These are phyloP conservation scores for Eurosta solidaginis DNA, from an alignment of 1,140 invertebrate species.

Conservation along the genomic window DNA sequence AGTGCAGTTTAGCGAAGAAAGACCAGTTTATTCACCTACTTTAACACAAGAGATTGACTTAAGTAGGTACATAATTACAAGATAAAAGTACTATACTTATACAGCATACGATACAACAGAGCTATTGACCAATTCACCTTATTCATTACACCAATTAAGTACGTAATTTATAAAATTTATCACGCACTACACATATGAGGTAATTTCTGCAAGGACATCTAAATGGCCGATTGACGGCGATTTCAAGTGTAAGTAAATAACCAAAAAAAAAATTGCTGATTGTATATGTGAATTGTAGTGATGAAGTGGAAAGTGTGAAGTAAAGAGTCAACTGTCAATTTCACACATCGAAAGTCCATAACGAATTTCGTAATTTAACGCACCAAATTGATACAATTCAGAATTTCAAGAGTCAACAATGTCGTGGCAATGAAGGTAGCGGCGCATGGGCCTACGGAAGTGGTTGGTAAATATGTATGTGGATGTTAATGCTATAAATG, in stretches of 20 bases:
- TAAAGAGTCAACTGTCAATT: constrained; percentile 30
- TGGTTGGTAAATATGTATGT: not conserved
- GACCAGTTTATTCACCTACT: too few relatives aligned
- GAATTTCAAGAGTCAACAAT: not conserved
- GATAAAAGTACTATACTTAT: too few relatives aligned
- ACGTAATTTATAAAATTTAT: not conserved
- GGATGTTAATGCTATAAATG: too few relatives aligned
- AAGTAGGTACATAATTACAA: too few relatives aligned
- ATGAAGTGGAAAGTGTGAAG: not conserved
- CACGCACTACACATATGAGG: not conserved
- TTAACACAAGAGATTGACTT: too few relatives aligned
- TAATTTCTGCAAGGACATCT: too few relatives aligned
- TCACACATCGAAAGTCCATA: constrained; percentile 36
- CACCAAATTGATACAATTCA: constrained; percentile 56
- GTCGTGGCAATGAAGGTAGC: not conserved
- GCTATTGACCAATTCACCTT: not conserved
- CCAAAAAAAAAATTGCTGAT: not conserved
- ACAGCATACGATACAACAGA: not conserved
- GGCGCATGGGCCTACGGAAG: not conserved
- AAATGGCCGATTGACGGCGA: not conserved
- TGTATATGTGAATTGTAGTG: not conserved
- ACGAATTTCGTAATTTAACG: constrained; percentile 58
- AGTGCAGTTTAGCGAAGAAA: too few relatives aligned
- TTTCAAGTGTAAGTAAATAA: not conserved
- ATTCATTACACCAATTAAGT: not conserved